These are phyloP conservation scores for Pelagia noctiluca DNA, from an alignment of 30 jellyfish, hydroid and myxozoan genomes.

Conservation along the genomic window DNA sequence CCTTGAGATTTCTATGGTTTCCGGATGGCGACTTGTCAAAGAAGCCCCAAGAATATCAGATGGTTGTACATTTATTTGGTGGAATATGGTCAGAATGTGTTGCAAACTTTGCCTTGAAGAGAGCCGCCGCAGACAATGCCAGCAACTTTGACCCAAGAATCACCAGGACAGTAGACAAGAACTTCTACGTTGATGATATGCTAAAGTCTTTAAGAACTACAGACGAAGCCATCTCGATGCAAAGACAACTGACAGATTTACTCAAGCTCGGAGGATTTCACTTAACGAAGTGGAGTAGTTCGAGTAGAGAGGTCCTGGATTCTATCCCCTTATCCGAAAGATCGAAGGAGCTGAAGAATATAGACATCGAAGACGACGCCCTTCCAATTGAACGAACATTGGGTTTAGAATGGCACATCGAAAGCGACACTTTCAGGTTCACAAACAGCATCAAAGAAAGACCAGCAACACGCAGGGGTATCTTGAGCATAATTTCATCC, in stretches of 20 bases:
- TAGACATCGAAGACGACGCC: constrained; percentile 15
- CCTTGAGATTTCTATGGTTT: constrained; percentile 49
- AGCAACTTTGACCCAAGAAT: not conserved
- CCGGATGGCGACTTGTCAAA: constrained; percentile 24
- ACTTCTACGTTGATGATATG: constrained; percentile 64
- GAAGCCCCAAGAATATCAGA: constrained; percentile 8
- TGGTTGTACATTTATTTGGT: constrained; percentile 51
- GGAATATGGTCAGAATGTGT: constrained; percentile 20
- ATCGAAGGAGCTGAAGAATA: constrained; percentile 35
- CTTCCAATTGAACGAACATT: constrained; percentile 43
- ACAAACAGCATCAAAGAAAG: constrained; percentile 18
- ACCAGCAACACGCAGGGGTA: constrained; percentile 48
- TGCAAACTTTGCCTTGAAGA: constrained; percentile 16
- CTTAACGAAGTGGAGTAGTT: constrained; percentile 26
- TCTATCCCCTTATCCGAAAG: constrained; percentile 29
- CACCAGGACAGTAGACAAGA: constrained; percentile 19
- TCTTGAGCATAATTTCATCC: constrained; percentile 47
- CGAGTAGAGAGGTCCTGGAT: not conserved
- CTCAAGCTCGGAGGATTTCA: constrained; percentile 36
- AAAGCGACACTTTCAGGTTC: constrained; percentile 40
- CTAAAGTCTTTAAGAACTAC: constrained; percentile 1
- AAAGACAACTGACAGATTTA: constrained; percentile 27
- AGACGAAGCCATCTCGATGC: constrained; percentile 33
- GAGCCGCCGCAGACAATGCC: constrained; percentile 28
- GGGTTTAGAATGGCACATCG: constrained; percentile 61